Evolutionary conservation across 2,113 vertebrate species (phyloP).

Genomic region (Gavialis gangeticus): DNA sequence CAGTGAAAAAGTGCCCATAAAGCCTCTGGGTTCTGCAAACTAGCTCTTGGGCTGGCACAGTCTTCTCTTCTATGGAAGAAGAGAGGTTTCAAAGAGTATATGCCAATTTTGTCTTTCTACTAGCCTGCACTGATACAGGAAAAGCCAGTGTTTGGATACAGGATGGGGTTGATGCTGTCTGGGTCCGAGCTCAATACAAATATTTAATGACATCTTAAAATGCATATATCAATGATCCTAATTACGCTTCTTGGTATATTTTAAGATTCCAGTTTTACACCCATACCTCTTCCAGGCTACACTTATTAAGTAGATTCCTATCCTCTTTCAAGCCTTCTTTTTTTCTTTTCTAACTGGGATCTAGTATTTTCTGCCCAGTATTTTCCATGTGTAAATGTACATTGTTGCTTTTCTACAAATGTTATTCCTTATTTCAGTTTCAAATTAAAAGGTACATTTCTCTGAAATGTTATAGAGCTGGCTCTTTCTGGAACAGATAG

Average conservation of each 20-base stretch:
- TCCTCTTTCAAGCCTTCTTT: constrained; percentile 38
- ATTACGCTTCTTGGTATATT: constrained; percentile 49
- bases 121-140: too few species aligned
- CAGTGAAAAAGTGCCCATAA: background rate
- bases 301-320: constrained; percentile 45
- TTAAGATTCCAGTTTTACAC: background rate
- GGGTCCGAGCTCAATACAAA: constrained; percentile 21
- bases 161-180: background rate
- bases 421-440: constrained; percentile 61
- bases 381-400: constrained; percentile 53
- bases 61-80: background rate
- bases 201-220: constrained; percentile 52
- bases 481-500: constrained; percentile 40
- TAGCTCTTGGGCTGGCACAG: background rate
- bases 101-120: too few species aligned
- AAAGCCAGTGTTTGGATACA: background rate
- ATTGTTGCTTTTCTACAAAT: constrained; percentile 64
- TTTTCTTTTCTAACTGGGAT: constrained; percentile 22
- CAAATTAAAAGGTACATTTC: constrained; percentile 69
- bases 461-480: constrained; percentile 61
- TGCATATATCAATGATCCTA: constrained; percentile 46
- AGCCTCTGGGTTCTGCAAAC: background rate
- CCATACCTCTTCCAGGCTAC: background rate
- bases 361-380: constrained; percentile 54
- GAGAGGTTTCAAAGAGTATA: too few species aligned